Conservation (phyloP, 2,888 invertebrate genomes). For the Limnephilus lunatus region DNA sequence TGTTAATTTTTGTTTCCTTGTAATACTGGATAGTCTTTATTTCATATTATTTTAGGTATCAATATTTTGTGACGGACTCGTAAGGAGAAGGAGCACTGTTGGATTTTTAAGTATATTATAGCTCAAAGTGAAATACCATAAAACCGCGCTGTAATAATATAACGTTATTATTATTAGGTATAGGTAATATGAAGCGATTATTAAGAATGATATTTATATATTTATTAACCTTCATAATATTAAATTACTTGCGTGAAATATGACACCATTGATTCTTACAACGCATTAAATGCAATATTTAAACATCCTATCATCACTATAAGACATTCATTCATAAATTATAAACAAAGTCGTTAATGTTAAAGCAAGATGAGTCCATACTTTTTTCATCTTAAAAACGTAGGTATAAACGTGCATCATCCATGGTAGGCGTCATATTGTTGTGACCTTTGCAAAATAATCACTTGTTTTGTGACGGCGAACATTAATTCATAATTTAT, state of each 20-base stretch:
- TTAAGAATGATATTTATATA: too few relatives aligned
- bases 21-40: too few relatives aligned
- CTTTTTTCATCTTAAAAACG: background rate
- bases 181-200: too few relatives aligned
- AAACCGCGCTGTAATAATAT: too few relatives aligned
- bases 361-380: background rate
- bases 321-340: background rate
- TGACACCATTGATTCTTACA: background rate
- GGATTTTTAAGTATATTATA: too few relatives aligned
- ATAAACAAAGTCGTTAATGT: background rate
- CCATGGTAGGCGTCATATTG: background rate
- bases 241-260: background rate
- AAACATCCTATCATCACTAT: background rate
- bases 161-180: too few relatives aligned
- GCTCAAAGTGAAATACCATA: too few relatives aligned
- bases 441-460: slow-evolving; percentile 10
- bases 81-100: too few relatives aligned
- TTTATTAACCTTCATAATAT: background rate
- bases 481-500: background rate
- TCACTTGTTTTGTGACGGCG: background rate
- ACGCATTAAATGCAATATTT: background rate
- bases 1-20: too few relatives aligned
- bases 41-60: too few relatives aligned
- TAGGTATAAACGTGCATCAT: background rate
- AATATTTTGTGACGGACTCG: too few relatives aligned